Base-by-base conservation (phyloP, 1,140 invertebrate genomes). In the Trichonephila inaurata region DNA sequence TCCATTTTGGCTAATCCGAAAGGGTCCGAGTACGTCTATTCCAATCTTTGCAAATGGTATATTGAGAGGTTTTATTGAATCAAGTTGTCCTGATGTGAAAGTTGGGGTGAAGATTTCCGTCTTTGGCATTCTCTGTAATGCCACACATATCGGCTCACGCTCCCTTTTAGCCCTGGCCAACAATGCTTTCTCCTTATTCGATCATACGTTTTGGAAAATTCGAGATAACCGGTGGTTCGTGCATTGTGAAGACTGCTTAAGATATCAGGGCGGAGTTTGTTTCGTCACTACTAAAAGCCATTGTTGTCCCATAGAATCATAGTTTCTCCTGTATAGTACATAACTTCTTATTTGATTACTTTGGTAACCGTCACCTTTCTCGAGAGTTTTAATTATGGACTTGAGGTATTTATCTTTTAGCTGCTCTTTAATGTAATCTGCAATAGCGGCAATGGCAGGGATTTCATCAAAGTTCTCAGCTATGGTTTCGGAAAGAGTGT, bases 281-380 rank as follows among this genome's bases (percentile, higher is more conserved):
- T 24, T 77, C 28, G 72, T 87, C 19, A 82, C n/a, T 72, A 64
- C 69, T 60, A 89, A 82, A 19, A 94, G 87, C 86, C 4, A 81
- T 72, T 66, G 66, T 16, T 89, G 40, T 62, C 86, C 69, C 16
- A 81, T 7, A 1, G 51, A 62, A 24, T 82, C 28, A 28, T 28
- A 28, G 28, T 28, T 28, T 28, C 19, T 72, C 66, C 8, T 40
- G 33, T 28, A 72, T 82, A 77, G 64, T 3, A 40, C 44, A 10
- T 60, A 77, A 40, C 2, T 28, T 51, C n/a, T 72, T 4, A 51
- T 88, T 77, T 44, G 72, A 7, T 28, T 2, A 60, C n/a, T 81
- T 64, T 83, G 51, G 44, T 14, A 81, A 51, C 0, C 16, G 44
- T 62, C 5, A 8, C n/a, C 60, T 24, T 61, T 87, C 44, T 33